Base-by-base conservation (phyloP, 2,113 vertebrate genomes). In the Tetrao urogallus region DNA sequence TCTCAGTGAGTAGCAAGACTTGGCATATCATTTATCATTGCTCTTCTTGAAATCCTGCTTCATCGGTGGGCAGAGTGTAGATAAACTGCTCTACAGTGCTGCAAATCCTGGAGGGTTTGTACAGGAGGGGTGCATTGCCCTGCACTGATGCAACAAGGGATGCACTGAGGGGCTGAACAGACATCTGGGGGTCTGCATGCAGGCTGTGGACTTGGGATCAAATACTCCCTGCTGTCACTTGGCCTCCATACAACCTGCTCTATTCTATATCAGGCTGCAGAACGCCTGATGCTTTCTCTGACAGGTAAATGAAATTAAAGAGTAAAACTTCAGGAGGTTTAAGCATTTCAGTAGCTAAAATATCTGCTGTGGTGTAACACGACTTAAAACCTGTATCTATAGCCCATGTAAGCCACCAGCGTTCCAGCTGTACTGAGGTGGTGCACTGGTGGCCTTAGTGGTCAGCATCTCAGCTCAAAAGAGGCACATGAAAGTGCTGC, bases 381-480 rank as follows among this genome's bases (percentile, higher is more conserved):
- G 34, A 10, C 43, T 38, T 14, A 12, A 45, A 65, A 66, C 21
- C 38, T 25, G 21, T 66, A 32, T 24, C 6, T 50, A 11, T 2
- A 25, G 34, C 18, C 50, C 50, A n/a, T 18, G 4, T 11, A 22
- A 42, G 12, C 18, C 9, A 48, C 22, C 13, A 30, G 20, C 0
- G 0, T 21, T 0, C 0, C 42, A 13, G 32, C 38, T 16, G 80
- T 15, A 5, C 19, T 0, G 2, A 6, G 5, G 25, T 48, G 48
- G 48, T 48, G 48, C 1, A 1, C 47, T 24, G 20, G 17, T n/a
- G 21, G 22, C 42, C 36, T 64, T 11, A 3, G 2, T 8, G 45
- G 57, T n/a, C 36, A 18, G 80, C 56, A 42, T 21, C 43, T 36
- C 21, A 32, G 15, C 8, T 16, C 47, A 36, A 16, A 15, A 30